A percentile compares a stretch with the other conserved stretches of the same genome.
These are phyloP conservation scores for Sciurus vulgaris DNA, from an alignment of 2,797 vertebrate genomes.

Conservation along the genomic window DNA sequence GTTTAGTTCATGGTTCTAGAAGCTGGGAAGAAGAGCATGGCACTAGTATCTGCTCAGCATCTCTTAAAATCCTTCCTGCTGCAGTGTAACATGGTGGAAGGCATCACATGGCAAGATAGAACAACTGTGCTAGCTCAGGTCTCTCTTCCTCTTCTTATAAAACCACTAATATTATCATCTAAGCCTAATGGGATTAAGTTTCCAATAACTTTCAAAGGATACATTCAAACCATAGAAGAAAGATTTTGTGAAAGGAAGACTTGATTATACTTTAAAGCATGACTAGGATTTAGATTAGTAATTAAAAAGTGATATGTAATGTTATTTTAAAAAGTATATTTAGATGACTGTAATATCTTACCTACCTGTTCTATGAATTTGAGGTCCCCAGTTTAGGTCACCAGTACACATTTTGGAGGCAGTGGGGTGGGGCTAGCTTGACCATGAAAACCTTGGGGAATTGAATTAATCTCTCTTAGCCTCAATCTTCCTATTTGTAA, in stretches of 20 bases:
- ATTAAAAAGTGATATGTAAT: background rate
- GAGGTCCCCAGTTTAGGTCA: background rate
- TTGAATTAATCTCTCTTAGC: background rate
- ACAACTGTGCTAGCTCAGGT: background rate
- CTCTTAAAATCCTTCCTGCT: background rate
- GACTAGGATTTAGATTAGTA: conserved; percentile 2
- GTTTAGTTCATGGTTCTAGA: background rate
- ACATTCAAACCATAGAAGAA: background rate
- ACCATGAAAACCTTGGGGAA: background rate
- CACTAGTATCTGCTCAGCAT: background rate
- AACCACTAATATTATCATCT: background rate
- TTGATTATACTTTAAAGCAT: conserved; percentile 26
- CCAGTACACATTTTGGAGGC: background rate
- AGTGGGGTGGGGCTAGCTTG: background rate
- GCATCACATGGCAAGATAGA: background rate
- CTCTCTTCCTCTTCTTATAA: background rate
- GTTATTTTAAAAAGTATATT: conserved; percentile 15
- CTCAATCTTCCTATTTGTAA: background rate
- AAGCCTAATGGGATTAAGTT: background rate
- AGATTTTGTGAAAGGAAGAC: background rate
- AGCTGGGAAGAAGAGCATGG: background rate
- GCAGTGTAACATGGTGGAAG: background rate
- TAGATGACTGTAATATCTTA: conserved; percentile 17
- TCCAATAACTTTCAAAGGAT: background rate
- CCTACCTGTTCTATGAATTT: background rate